Percentiles rank a stretch among this genome's conserved stretches.
Evolutionary conservation across 2,113 vertebrate genomes (phyloP).

Genomic region (Cyanoramphus novaezelandiae): DNA sequence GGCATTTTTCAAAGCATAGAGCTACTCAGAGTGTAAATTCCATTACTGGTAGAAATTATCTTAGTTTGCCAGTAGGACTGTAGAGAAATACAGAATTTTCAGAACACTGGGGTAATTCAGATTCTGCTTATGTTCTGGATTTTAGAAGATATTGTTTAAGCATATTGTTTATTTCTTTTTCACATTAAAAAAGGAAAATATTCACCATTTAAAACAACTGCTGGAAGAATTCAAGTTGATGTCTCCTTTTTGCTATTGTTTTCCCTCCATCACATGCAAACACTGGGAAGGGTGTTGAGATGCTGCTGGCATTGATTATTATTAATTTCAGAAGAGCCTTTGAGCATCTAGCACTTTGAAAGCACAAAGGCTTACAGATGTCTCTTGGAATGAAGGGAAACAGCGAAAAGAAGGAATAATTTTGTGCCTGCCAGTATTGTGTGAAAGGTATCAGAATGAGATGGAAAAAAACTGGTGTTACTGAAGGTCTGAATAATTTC

Average conservation of each 20-base stretch:
- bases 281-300: slow-evolving; percentile 58
- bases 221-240: slow-evolving; percentile 56
- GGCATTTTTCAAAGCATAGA: not conserved
- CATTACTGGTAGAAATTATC: slow-evolving; percentile 35
- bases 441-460: slow-evolving; percentile 54
- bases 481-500: slow-evolving; percentile 41
- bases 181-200: slow-evolving; percentile 63
- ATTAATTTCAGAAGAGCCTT: slow-evolving; percentile 63
- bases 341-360: slow-evolving; percentile 53
- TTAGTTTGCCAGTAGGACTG: slow-evolving; percentile 5
- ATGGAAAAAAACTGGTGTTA: not conserved
- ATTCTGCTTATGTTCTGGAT: slow-evolving; percentile 63
- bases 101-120: slow-evolving; percentile 43
- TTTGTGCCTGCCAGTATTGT: slow-evolving; percentile 54
- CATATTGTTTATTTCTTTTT: slow-evolving; percentile 65
- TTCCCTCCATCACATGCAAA: slow-evolving; percentile 51
- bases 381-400: slow-evolving; percentile 29
- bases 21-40: slow-evolving; percentile 18
- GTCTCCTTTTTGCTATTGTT: slow-evolving; percentile 68
- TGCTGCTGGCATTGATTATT: slow-evolving; percentile 65
- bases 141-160: slow-evolving; percentile 61
- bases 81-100: slow-evolving; percentile 28
- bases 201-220: slow-evolving; percentile 63
- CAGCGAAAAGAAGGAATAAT: slow-evolving; percentile 37
- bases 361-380: slow-evolving; percentile 48